These are phyloP conservation scores for Scelioninae gen. 1 DNA, from an alignment of 2,888 invertebrate genomes.

Conservation along the genomic window DNA sequence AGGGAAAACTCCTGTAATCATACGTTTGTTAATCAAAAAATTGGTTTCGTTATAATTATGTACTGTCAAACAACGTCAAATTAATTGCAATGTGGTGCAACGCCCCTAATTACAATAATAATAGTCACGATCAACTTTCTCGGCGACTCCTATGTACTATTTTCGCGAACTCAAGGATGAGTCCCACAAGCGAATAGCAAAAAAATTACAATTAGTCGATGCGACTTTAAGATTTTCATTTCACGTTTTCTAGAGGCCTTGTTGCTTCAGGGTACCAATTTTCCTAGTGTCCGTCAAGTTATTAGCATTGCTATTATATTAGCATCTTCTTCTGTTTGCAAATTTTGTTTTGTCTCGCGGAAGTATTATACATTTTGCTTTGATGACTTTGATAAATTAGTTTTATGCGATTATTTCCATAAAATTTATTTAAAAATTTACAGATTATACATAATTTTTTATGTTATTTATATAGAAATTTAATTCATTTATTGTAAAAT, in stretches of 20 bases:
- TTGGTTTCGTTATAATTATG: neutral
- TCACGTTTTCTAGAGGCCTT: slow-evolving; percentile 1
- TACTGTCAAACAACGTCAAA: neutral
- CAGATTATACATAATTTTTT: no score
- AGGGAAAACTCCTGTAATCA: neutral
- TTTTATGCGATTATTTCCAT: no score
- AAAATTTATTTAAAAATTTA: no score
- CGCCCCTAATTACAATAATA: slow-evolving; percentile 9
- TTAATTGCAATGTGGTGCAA: neutral
- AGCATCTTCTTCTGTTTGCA: neutral
- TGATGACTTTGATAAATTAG: no score
- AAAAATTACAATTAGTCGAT: neutral
- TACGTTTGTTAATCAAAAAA: slow-evolving; percentile 2
- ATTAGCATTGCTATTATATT: no score
- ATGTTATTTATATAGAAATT: no score
- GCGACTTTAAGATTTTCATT: neutral
- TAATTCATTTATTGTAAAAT: no score
- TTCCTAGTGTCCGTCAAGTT: neutral
- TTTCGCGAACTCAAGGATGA: slow-evolving; percentile 6
- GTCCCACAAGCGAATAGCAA: neutral
- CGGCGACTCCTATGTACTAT: neutral
- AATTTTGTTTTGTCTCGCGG: neutral
- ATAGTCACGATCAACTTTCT: slow-evolving; percentile 3
- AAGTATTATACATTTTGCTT: no score
- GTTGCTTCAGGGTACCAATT: neutral